Base-by-base conservation (phyloP, 2,888 invertebrate species). In the Sarcophaga subvicina region DNA sequence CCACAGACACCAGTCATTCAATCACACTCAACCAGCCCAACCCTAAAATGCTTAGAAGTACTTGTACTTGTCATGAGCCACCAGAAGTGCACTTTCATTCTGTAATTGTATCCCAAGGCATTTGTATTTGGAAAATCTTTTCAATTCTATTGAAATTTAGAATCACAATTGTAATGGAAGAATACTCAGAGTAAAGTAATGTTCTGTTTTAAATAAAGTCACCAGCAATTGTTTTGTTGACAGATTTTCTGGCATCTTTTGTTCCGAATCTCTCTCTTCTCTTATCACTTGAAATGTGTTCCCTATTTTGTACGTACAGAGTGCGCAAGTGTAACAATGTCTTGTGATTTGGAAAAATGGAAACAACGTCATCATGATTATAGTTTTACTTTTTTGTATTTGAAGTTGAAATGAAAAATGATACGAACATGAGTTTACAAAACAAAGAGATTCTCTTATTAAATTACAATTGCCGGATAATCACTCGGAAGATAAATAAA, bases 291-390 rank as follows among this genome's bases (percentile, higher is more conserved):
- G 54, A 54, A 54, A 54, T 54, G 17, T 54, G 12, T 54, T 54
- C 17, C 54, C 5, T 14, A 54, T 54, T 54, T 54, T 54, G 17
- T 54, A 14, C 10, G 4, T 37, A 10, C 4, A 17, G 17, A 54
- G 54, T 54, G 54, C 17, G 17, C 54, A 54, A 54, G 17, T 14
- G 54, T 3, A 54, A 67, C 37, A 78, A 78, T 66, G 49, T 62
- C 17, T 8, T 59, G 17, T 10, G 20, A 62, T 54, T 64, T 78
- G 60, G 67, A 72, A 83, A 83, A 37, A 0, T 37, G 83, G 72
- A 83, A 83, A 73, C 72, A 83, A 73, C 83, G 78, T 78, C 83
- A 78, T 83, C 83, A 78, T 83, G 71, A 62, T 83, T 83, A 78
- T 83, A 62, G 54, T 67, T 72, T 83, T 62, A 67, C 83, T 67